phyloP scores from a whole-genome alignment of 1,140 invertebrate genomes.

The Armadillidium nasatum region DNA sequence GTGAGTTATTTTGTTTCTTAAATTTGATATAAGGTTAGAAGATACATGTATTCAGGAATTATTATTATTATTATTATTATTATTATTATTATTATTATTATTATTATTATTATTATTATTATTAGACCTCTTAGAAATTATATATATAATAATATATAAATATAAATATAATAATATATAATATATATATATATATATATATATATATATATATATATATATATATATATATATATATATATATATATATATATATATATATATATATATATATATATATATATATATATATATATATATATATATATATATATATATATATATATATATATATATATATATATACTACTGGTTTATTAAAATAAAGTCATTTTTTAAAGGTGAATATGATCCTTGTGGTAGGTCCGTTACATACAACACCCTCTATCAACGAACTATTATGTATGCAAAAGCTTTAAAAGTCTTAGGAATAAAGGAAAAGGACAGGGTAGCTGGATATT shows the following conservation, averaged over 20 bases:
- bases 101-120: constrained; percentile 22
- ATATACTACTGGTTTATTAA: neutral
- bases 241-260: neutral
- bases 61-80: too few species aligned
- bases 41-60: too few species aligned
- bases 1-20: too few species aligned
- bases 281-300: constrained; percentile 20
- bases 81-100: constrained; percentile 21
- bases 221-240: neutral
- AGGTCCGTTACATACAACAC: constrained; percentile 50
- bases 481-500: constrained; percentile 54
- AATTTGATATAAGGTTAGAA: too few species aligned
- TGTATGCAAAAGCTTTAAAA: constrained; percentile 51
- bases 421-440: constrained; percentile 49
- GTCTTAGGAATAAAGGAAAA: constrained; percentile 50
- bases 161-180: too few species aligned
- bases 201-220: constrained; percentile 3
- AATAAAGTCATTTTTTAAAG: constrained; percentile 31
- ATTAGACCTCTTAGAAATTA: too few species aligned
- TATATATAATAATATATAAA: too few species aligned
- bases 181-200: neutral
- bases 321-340: neutral
- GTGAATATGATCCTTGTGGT: constrained; percentile 49
- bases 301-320: constrained; percentile 13
- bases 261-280: constrained; percentile 14